Conservation (phyloP, 1,140 invertebrate species). For the Cotesia typhae region DNA sequence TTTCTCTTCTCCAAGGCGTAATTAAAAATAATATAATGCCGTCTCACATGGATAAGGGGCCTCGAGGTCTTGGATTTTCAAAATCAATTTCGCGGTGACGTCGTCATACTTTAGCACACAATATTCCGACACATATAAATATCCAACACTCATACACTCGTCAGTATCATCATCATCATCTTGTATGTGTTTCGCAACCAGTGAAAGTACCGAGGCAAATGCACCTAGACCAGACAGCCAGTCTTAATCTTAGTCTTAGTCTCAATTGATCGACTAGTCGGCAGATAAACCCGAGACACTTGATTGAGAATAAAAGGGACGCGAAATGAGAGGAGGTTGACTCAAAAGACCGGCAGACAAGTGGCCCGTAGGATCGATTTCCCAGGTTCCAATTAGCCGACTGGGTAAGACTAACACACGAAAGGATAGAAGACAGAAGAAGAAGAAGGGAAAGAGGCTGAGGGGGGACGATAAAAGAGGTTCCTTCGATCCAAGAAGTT, state of each 20-base stretch:
- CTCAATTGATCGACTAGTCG: neutral
- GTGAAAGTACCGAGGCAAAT: constrained; percentile 16
- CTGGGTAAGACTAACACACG: neutral
- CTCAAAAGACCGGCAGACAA: constrained; percentile 3
- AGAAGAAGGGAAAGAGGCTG: too few relatives aligned
- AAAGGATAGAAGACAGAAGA: neutral
- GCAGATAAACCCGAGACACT: neutral
- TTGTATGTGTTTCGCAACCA: neutral
- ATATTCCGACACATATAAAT: neutral
- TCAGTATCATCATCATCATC: neutral
- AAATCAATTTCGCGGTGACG: constrained; percentile 12
- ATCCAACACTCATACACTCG: neutral
- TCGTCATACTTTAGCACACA: neutral
- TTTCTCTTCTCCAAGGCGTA: neutral
- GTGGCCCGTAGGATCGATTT: constrained; percentile 24
- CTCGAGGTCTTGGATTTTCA: constrained; percentile 19
- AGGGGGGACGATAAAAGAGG: neutral
- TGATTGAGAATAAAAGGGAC: neutral
- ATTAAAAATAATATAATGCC: constrained; percentile 22
- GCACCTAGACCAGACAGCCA: neutral
- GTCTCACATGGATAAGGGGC: neutral
- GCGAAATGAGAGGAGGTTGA: neutral
- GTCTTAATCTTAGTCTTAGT: too few relatives aligned
- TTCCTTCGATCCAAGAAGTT: neutral
- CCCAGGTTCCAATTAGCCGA: constrained; percentile 23